Percentiles rank a stretch among this genome's conserved stretches.
Evolutionary conservation across 2,113 vertebrate species (phyloP).

Genomic region (Nothobranchius kuhntae): DNA sequence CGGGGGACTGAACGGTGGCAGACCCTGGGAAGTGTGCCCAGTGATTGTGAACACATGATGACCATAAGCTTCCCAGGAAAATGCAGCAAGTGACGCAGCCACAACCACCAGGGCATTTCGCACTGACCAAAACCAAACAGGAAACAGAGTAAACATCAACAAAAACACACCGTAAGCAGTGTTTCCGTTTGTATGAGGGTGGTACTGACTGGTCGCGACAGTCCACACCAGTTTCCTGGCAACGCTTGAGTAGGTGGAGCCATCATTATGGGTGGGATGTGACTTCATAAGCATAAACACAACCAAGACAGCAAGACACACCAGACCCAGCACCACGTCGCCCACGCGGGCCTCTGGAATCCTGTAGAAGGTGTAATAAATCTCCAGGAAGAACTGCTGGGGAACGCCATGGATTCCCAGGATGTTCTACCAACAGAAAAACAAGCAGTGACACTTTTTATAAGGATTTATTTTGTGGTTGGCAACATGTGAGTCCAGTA

Average conservation of each 20-base stretch:
- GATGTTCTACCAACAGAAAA: conserved; percentile 83
- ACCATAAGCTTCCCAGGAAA: conserved; percentile 83
- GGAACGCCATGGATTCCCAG: conserved; percentile 87
- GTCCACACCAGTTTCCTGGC: conserved; percentile 82
- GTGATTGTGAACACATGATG: conserved; percentile 85
- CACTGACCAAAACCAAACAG: conserved; percentile 63
- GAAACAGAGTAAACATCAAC: not conserved
- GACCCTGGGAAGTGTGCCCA: conserved; percentile 82
- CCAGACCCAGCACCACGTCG: conserved; percentile 84
- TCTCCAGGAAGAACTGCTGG: conserved; percentile 87
- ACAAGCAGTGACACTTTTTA: not conserved
- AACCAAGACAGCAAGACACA: conserved; percentile 80
- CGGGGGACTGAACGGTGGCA: conserved; percentile 80
- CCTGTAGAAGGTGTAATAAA: conserved; percentile 86
- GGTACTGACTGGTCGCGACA: conserved; percentile 83
- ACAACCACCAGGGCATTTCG: conserved; percentile 90
- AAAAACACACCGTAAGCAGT: not conserved
- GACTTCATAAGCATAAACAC: conserved; percentile 82
- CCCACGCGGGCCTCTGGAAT: conserved; percentile 85
- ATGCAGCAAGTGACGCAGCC: conserved; percentile 85
- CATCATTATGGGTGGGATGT: conserved; percentile 35
- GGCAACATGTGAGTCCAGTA: too few species aligned
- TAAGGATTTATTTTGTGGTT: too few species aligned
- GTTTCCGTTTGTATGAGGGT: not conserved
- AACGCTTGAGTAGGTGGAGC: conserved; percentile 42